phyloP scores from a whole-genome alignment of 2,797 vertebrate species.

The Hippocampus kuda region DNA sequence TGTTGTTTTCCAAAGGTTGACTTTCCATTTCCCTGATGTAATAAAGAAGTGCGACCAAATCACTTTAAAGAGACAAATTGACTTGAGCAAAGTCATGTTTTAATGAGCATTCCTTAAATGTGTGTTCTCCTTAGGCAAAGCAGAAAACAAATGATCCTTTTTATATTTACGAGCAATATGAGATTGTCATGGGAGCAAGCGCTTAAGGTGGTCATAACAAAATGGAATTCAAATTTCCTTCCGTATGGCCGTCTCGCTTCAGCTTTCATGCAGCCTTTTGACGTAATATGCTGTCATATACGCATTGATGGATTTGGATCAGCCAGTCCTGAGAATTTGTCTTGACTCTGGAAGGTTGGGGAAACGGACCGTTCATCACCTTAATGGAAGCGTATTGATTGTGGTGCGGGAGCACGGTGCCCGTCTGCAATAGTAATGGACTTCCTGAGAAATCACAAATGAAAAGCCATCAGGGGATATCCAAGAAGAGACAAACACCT shows the following conservation, averaged over 20 bases:
- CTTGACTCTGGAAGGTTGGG: conserved; percentile 52
- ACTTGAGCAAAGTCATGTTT: not conserved
- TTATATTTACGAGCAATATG: not conserved
- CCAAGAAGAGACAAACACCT: conserved; percentile 28
- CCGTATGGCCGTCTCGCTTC: not conserved
- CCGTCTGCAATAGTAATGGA: conserved; percentile 68
- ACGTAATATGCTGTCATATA: conserved; percentile 32
- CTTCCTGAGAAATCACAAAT: conserved; percentile 54
- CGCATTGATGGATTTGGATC: conserved; percentile 56
- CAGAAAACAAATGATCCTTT: not conserved
- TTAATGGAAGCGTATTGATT: conserved; percentile 73
- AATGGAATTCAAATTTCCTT: not conserved
- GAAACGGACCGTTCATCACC: conserved; percentile 67
- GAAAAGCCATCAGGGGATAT: conserved; percentile 50
- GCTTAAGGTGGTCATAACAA: not conserved
- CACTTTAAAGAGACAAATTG: not conserved
- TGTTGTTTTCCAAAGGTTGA: not conserved
- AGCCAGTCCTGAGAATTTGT: conserved; percentile 55
- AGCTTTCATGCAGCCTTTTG: conserved; percentile 24
- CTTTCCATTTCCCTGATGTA: not conserved
- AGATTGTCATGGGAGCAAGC: not conserved
- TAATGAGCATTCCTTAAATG: not conserved
- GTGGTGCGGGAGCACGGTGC: conserved; percentile 48
- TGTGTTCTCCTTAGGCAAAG: not conserved
- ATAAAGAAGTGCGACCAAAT: not conserved